Evolutionary conservation across 2,797 vertebrate genomes (phyloP).

Genomic region (Chromis chromis): DNA sequence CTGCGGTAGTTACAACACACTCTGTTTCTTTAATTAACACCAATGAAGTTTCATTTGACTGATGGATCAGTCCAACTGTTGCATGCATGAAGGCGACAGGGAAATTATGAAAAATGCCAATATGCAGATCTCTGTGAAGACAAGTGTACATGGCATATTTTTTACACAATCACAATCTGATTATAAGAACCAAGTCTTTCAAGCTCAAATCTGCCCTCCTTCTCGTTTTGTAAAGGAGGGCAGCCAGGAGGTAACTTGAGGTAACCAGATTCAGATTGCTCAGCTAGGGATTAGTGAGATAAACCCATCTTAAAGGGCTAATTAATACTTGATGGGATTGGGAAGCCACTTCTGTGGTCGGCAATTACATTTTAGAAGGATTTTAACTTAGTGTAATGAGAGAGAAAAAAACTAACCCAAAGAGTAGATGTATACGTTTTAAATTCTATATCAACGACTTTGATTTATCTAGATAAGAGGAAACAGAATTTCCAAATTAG

Average conservation of each 20-base stretch:
- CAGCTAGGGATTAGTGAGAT: conserved; percentile 75
- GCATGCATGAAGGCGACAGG: background rate
- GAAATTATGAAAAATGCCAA: conserved; percentile 4
- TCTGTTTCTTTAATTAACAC: conserved; percentile 23
- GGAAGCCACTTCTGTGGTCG: conserved; percentile 76
- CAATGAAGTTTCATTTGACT: conserved; percentile 13
- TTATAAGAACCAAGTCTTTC: conserved; percentile 16
- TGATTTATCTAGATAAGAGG: background rate
- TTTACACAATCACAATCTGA: background rate
- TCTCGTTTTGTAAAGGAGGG: conserved; percentile 30
- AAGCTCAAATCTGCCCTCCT: conserved; percentile 14
- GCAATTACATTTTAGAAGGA: conserved; percentile 83
- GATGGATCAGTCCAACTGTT: conserved; percentile 15
- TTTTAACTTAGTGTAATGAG: conserved; percentile 78
- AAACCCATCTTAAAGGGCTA: conserved; percentile 81
- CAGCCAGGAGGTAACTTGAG: conserved; percentile 67
- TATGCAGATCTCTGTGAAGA: too few relatives aligned
- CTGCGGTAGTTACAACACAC: conserved; percentile 27
- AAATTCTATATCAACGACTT: conserved; percentile 15
- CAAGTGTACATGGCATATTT: too few relatives aligned
- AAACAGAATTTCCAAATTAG: background rate
- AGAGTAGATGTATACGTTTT: conserved; percentile 20
- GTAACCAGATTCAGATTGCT: conserved; percentile 77
- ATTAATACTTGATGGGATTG: conserved; percentile 85
- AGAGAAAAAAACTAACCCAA: conserved; percentile 29